Conservation (phyloP, 2,113 vertebrate genomes). For the Murina feae region DNA sequence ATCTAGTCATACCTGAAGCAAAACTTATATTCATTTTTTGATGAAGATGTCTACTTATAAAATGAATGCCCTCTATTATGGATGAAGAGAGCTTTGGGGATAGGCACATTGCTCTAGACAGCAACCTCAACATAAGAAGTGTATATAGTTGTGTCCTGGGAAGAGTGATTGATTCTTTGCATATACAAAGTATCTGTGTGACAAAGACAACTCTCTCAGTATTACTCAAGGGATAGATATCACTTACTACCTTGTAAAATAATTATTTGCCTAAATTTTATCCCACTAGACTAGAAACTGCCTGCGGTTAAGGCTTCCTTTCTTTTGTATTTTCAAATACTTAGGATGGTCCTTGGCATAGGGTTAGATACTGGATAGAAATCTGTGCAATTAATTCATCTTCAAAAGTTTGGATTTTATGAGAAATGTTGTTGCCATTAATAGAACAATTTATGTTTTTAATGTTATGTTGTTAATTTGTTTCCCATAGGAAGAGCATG, state of each 20-base stretch:
- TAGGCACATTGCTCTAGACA: rapidly evolving
- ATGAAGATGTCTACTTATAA: background rate
- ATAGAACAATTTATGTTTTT: background rate
- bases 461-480: background rate
- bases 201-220: background rate
- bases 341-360: background rate
- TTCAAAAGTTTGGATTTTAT: background rate
- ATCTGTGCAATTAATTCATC: background rate
- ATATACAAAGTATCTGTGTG: rapidly evolving
- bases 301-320: background rate
- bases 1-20: background rate
- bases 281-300: background rate
- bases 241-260: background rate
- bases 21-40: background rate
- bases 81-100: background rate
- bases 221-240: background rate
- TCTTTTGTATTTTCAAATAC: background rate
- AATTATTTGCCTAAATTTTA: background rate
- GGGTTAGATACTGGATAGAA: background rate
- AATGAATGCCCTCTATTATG: background rate
- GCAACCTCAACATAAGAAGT: background rate
- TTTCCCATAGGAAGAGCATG: background rate
- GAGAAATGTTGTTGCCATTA: background rate
- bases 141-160: rapidly evolving
- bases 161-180: background rate